phyloP scores from a whole-genome alignment of 2,797 vertebrate species.

The Chrysolophus pictus region DNA sequence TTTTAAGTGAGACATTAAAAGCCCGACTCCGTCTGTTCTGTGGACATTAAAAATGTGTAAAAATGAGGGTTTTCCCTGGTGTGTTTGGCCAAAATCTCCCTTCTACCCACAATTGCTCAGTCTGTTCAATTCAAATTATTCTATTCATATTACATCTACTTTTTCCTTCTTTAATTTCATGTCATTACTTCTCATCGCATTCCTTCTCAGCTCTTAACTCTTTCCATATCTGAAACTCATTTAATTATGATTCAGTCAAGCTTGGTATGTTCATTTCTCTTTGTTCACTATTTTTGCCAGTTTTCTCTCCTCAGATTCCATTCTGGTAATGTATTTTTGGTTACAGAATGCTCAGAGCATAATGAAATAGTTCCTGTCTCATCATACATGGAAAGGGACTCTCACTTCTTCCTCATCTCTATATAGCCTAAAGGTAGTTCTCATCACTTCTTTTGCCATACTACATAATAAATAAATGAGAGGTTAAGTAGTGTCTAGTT shows the following conservation, averaged over 20 bases:
- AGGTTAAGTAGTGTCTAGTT: not conserved
- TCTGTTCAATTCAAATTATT: slow-evolving; percentile 60
- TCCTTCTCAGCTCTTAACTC: slow-evolving; percentile 34
- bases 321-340: not conserved
- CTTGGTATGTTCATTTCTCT: not conserved
- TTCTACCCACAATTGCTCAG: slow-evolving; percentile 44
- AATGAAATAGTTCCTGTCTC: slow-evolving; percentile 15
- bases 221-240: not conserved
- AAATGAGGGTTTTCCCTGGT: slow-evolving; percentile 65
- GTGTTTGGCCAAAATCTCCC: slow-evolving; percentile 44
- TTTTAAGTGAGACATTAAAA: slow-evolving; percentile 72
- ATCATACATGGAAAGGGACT: not conserved
- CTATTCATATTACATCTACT: slow-evolving; percentile 15
- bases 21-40: slow-evolving; percentile 65
- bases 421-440: slow-evolving; percentile 23
- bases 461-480: not conserved
- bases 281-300: not conserved
- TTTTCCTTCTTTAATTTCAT: slow-evolving; percentile 50
- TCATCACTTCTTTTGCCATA: slow-evolving; percentile 1
- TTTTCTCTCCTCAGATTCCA: not conserved
- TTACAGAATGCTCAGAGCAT: not conserved
- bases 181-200: slow-evolving; percentile 30
- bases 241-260: not conserved
- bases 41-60: slow-evolving; percentile 71
- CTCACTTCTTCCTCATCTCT: not conserved